Evolutionary conservation across 2,888 invertebrate species (phyloP).

Genomic region (Drosophila koepferae): DNA sequence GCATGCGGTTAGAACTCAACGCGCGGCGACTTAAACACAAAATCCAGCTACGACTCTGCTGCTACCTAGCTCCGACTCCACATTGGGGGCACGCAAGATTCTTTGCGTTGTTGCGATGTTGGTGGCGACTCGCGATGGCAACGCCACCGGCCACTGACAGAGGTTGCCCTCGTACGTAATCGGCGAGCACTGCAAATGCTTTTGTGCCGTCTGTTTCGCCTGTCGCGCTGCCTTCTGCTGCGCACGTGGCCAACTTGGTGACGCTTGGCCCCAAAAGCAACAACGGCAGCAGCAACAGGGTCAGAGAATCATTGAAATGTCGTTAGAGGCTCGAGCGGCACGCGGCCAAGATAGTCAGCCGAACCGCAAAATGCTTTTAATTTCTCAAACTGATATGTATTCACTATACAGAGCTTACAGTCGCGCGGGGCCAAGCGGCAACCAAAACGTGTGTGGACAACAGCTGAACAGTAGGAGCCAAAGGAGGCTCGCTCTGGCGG

Average conservation of each 20-base stretch:
- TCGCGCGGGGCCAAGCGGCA: not conserved
- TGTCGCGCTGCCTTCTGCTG: constrained; percentile 68
- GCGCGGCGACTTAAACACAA: constrained; percentile 70
- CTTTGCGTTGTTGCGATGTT: constrained; percentile 80
- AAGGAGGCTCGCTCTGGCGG: constrained; percentile 6
- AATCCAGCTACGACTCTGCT: constrained; percentile 43
- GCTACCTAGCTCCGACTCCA: constrained; percentile 12
- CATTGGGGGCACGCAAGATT: constrained; percentile 74
- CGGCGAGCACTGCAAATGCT: constrained; percentile 74
- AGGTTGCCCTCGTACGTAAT: constrained; percentile 79
- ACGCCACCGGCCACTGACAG: constrained; percentile 58
- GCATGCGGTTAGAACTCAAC: constrained; percentile 72
- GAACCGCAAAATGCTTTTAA: constrained; percentile 81
- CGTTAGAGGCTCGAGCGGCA: constrained; percentile 75
- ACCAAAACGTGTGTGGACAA: constrained; percentile 7
- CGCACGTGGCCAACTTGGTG: constrained; percentile 77
- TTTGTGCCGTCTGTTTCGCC: constrained; percentile 68
- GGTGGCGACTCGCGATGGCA: constrained; percentile 63
- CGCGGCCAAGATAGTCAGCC: constrained; percentile 69
- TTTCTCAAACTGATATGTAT: constrained; percentile 78
- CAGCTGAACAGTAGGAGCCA: constrained; percentile 1
- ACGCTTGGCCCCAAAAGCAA: constrained; percentile 60
- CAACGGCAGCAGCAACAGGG: constrained; percentile 26
- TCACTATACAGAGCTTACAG: constrained; percentile 32
- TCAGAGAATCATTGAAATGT: constrained; percentile 79